These are phyloP conservation scores for Oscheius sp. DNA, from an alignment of 2,888 invertebrate genomes.

Conservation along the genomic window DNA sequence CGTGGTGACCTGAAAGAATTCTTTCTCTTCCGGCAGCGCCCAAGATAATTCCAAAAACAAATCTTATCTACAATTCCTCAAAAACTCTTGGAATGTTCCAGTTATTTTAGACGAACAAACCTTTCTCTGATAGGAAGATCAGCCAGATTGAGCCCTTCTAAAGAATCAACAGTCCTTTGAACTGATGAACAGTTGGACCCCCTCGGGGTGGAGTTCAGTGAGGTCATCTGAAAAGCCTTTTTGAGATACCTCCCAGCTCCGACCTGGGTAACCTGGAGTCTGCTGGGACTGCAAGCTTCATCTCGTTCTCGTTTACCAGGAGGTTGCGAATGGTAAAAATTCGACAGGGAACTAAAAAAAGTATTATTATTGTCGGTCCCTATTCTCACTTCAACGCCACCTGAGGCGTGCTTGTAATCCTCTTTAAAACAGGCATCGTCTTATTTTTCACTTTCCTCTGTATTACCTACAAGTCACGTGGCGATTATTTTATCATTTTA, in stretches of 20 bases:
- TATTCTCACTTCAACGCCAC: conserved; percentile 37
- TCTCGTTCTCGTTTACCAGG: conserved; percentile 40
- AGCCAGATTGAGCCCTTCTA: conserved; percentile 30
- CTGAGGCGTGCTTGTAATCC: conserved; percentile 46
- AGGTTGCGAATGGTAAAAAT: conserved; percentile 59
- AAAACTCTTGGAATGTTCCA: neutral
- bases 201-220: conserved; percentile 58
- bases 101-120: neutral
- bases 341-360: conserved; percentile 45
- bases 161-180: conserved; percentile 39
- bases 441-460: conserved; percentile 56
- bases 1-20: conserved; percentile 50
- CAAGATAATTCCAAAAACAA: no score
- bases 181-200: conserved; percentile 48
- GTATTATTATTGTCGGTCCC: neutral
- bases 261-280: conserved; percentile 38
- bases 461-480: conserved; percentile 46
- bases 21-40: neutral
- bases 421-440: conserved; percentile 55
- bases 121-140: conserved; percentile 16
- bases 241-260: conserved; percentile 6
- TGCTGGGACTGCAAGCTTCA: conserved; percentile 23
- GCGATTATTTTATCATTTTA: conserved; percentile 12
- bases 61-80: neutral
- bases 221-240: conserved; percentile 51